phyloP scores from a whole-genome alignment of 1,140 invertebrate genomes.

The Nasonia longicornis region DNA sequence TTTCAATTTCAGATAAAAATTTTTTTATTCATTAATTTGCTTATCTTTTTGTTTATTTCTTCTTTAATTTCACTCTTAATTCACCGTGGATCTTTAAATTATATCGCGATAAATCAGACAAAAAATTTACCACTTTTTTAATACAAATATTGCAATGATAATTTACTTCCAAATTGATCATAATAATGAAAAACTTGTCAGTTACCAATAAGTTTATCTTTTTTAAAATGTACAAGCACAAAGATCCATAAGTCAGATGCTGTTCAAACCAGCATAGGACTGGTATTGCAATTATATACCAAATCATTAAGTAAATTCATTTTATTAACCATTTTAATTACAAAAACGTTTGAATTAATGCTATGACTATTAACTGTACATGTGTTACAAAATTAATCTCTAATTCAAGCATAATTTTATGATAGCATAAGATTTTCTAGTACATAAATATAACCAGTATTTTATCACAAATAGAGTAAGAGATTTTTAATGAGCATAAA shows the following conservation, averaged over 20 bases:
- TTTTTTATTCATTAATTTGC: not conserved
- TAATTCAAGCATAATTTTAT: conserved; percentile 44
- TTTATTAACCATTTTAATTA: conserved; percentile 2
- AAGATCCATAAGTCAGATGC: conserved; percentile 41
- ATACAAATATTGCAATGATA: not conserved
- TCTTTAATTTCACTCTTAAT: not conserved
- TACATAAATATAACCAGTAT: conserved; percentile 22
- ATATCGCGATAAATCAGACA: too few species aligned
- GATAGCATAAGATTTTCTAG: not conserved
- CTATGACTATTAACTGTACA: conserved; percentile 49
- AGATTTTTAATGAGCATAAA: conserved; percentile 26
- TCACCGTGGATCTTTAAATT: not conserved
- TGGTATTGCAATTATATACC: conserved; percentile 1
- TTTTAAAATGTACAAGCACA: conserved; percentile 36
- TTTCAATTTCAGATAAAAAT: conserved; percentile 17
- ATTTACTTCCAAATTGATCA: not conserved
- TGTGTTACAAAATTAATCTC: conserved; percentile 54
- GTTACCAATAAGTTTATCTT: not conserved
- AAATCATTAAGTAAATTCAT: conserved; percentile 8
- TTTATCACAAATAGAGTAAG: conserved; percentile 23
- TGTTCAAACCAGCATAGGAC: conserved; percentile 33
- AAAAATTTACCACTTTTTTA: too few species aligned
- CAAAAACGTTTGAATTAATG: conserved; percentile 34
- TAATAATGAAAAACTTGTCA: not conserved
- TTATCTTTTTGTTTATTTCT: conserved; percentile 8